phyloP scores from a whole-genome alignment of 2,797 vertebrate genomes.

The Thunnus albacares region DNA sequence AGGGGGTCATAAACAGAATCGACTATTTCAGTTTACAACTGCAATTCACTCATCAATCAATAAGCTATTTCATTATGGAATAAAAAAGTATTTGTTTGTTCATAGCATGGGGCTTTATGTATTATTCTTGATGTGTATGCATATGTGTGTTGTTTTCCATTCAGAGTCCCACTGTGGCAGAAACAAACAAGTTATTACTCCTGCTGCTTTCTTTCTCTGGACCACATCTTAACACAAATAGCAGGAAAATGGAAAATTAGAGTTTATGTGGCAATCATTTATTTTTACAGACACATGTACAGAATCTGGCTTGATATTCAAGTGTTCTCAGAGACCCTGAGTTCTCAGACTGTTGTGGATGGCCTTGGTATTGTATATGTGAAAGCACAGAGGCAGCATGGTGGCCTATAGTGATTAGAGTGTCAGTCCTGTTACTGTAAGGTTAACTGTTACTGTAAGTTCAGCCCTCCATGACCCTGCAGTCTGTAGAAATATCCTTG shows the following conservation, averaged over 20 bases:
- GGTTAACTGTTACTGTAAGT: slow-evolving; percentile 18
- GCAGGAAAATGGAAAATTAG: slow-evolving; percentile 42
- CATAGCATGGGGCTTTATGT: slow-evolving; percentile 40
- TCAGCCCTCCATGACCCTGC: slow-evolving; percentile 9
- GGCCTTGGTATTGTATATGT: background rate
- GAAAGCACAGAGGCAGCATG: slow-evolving; percentile 22
- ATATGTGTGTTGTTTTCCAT: slow-evolving; percentile 44
- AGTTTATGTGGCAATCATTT: slow-evolving; percentile 47
- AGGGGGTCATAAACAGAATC: slow-evolving; percentile 2
- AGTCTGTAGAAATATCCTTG: slow-evolving; percentile 25
- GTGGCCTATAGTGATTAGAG: slow-evolving; percentile 31
- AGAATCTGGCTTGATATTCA: background rate
- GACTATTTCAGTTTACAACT: slow-evolving; percentile 21
- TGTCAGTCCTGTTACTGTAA: slow-evolving; percentile 29
- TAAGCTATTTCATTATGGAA: slow-evolving; percentile 32
- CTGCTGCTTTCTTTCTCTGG: slow-evolving; percentile 55
- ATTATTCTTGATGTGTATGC: slow-evolving; percentile 37
- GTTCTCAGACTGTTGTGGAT: slow-evolving; percentile 10
- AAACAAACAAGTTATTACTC: slow-evolving; percentile 69
- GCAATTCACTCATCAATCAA: slow-evolving; percentile 45
- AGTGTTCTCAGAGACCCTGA: background rate
- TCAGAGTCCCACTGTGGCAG: slow-evolving; percentile 60
- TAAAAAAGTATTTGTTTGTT: slow-evolving; percentile 47
- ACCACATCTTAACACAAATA: slow-evolving; percentile 55
- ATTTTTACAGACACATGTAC: slow-evolving; percentile 12